Percentiles rank a stretch among this genome's conserved stretches.
phyloP scores from a whole-genome alignment of 1,140 invertebrate species.

The Diabrotica undecimpunctata region DNA sequence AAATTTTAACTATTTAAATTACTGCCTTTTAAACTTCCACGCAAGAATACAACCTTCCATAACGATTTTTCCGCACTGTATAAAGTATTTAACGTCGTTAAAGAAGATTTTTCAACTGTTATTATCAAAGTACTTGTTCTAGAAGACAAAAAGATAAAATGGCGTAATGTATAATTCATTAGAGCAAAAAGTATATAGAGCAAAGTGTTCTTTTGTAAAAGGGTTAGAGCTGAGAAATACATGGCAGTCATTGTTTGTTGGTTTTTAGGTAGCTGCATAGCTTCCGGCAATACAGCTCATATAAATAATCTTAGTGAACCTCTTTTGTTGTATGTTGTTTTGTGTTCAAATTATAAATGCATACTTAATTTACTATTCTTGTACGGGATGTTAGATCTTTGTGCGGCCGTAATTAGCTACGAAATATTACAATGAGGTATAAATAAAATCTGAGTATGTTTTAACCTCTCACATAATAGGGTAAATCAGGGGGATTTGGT shows the following conservation, averaged over 20 bases:
- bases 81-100: too few species aligned
- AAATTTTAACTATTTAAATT: too few species aligned
- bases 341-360: conserved; percentile 7
- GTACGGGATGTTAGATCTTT: too few species aligned
- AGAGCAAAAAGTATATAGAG: background rate
- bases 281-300: conserved; percentile 3
- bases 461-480: too few species aligned
- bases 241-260: background rate
- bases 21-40: too few species aligned
- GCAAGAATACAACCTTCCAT: too few species aligned
- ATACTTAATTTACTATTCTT: conserved; percentile 1
- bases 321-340: conserved; percentile 7
- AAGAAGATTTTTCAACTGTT: too few species aligned
- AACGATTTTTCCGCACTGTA: too few species aligned
- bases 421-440: too few species aligned
- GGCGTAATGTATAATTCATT: background rate
- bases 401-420: too few species aligned
- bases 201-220: background rate
- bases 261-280: background rate
- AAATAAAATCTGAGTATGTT: too few species aligned
- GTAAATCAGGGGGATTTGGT: too few species aligned
- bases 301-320: conserved; percentile 15
- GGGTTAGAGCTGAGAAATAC: background rate
- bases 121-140: background rate
- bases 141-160: background rate